These are phyloP conservation scores for Barypeithes pellucidus DNA, from an alignment of 2,888 invertebrate genomes.

Conservation along the genomic window DNA sequence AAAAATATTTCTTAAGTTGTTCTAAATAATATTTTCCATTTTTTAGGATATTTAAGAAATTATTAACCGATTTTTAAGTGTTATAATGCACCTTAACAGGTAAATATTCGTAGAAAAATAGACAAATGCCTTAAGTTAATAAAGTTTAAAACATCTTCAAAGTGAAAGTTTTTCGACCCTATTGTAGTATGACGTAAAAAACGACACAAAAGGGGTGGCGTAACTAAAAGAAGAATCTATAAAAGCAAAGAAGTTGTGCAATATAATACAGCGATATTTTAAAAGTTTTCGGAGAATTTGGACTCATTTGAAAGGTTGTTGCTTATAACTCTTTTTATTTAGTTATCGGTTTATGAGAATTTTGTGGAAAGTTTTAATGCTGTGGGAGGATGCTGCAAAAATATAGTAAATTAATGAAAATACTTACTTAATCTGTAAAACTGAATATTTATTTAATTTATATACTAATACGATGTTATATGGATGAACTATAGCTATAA, in stretches of 20 bases:
- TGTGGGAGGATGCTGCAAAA: neutral
- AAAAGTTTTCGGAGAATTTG: conserved; percentile 45
- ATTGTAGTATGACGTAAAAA: conserved; percentile 29
- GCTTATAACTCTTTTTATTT: conserved; percentile 47
- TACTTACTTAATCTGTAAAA: too few relatives aligned
- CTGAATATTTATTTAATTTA: too few relatives aligned
- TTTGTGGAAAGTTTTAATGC: conserved; percentile 13
- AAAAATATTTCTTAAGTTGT: too few relatives aligned
- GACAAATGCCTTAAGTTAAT: too few relatives aligned
- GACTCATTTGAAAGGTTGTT: conserved; percentile 41
- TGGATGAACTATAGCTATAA: too few relatives aligned
- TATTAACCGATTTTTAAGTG: too few relatives aligned
- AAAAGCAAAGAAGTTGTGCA: conserved; percentile 50
- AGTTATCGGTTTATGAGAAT: conserved; percentile 41
- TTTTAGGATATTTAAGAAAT: too few relatives aligned
- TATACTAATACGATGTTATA: too few relatives aligned
- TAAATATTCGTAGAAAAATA: too few relatives aligned
- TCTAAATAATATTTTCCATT: too few relatives aligned
- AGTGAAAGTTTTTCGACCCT: conserved; percentile 41
- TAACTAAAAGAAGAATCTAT: conserved; percentile 32
- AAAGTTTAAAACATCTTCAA: neutral
- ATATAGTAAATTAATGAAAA: neutral
- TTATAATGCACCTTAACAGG: too few relatives aligned
- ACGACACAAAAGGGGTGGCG: conserved; percentile 33
- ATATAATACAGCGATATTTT: conserved; percentile 36